Base-by-base conservation (phyloP, 2,888 invertebrate species). In the Bugula neritina region DNA sequence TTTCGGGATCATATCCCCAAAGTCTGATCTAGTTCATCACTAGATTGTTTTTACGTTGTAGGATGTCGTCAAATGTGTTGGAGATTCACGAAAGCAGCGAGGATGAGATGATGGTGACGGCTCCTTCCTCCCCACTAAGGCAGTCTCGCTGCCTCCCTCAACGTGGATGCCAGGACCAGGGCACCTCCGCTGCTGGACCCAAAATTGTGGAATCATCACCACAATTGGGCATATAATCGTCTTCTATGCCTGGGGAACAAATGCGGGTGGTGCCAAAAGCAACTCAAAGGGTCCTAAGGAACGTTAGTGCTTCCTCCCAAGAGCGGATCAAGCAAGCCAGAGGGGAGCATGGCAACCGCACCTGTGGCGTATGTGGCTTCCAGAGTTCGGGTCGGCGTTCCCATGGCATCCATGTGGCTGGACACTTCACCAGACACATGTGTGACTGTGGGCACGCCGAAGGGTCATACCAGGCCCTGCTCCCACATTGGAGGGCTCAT, bases 41-140 rank as follows among this genome's bases (percentile, higher is more conserved):
- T 57, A 57, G 57, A 43, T 43, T 17, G 5, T 10, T 57, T n/a
- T 57, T 25, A 23, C 23, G 23, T 57, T 57, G 5, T 27, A 21
- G 57, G 23, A 57, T 25, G 5, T 10, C 43, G 57, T 57, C 57
- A 17, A 17, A 17, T 57, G 23, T 57, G 23, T n/a, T n/a, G 57
- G 57, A 57, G 23, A 57, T 23, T n/a, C 23, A n/a, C 5, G 57
- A 5, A n/a, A n/a, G 23, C 57, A 57, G 57, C 57, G 57, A 57
- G 5, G 57, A 57, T n/a, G 57, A 57, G 57, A 5, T 25, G 57
- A n/a, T 57, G 57, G 57, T 57, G 23, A 57, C 57, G 23, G 57
- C 57, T 27, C 57, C 57, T 10, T 57, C 57, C 10, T 57, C 57
- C 23, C 57, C 57, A 17, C 5, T 17, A 57, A 21, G 27, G 5